Evolutionary conservation across 2,113 vertebrate genomes (phyloP).

Genomic region (Castor canadensis): DNA sequence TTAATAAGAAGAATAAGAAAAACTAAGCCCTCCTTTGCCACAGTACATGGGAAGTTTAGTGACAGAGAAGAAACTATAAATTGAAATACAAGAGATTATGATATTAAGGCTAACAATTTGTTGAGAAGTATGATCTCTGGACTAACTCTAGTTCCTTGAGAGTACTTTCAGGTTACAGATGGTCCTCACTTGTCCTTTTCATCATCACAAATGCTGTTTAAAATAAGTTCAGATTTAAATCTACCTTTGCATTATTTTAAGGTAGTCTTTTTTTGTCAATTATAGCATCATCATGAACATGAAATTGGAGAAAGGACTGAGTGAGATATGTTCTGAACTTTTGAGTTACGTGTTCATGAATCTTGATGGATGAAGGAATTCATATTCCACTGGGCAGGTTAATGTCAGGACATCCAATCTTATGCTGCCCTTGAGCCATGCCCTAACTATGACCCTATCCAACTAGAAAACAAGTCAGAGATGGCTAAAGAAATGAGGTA

Average conservation of each 20-base stretch:
- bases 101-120: background rate
- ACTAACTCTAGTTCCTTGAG: background rate
- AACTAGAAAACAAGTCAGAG: background rate
- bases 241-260: background rate
- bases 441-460: background rate
- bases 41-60: fast-evolving
- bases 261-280: background rate
- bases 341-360: background rate
- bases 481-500: background rate
- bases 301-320: background rate
- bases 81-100: background rate
- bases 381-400: too few relatives aligned
- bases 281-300: background rate
- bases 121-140: background rate
- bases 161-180: background rate
- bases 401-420: background rate
- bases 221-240: background rate
- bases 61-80: background rate
- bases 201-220: background rate
- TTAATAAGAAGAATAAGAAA: background rate
- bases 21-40: fast-evolving
- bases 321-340: background rate
- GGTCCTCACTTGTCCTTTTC: background rate
- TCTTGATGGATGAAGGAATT: fast-evolving
- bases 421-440: fast-evolving